Evolutionary conservation across 2,113 vertebrate genomes (phyloP), one percentile per base, ranked within the genome.

Genomic region (Archocentrus centrarchus): DNA sequence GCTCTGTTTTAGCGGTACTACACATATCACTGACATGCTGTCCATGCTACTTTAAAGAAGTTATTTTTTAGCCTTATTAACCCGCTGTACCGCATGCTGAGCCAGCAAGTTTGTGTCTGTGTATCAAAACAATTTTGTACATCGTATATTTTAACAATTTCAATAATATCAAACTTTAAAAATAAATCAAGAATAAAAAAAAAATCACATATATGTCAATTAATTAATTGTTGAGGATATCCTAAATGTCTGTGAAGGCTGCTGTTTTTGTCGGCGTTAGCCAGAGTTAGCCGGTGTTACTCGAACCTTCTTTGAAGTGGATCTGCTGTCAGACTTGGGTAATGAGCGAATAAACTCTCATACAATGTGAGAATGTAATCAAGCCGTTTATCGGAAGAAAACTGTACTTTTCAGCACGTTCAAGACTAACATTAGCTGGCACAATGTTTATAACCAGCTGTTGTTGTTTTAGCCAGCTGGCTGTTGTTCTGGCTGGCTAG

Each of bases 21-120:
- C 66, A 70, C 30, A 70, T 20, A 70, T 50, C 41, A 68, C 22
- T 68, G 64, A 47, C 41, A 70, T 70, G 47, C 14, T 50, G 44
- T 27, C 11, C 27, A 50, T 50, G 9, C 24, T 70, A 70, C 9
- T 13, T 70, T 53, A 50, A 5, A 1, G 66, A 30, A 70, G 44
- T 3, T 20, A 13, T 53, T 32, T 30, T 70, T 32, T 53, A 20
- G 66, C 24, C 24, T 32, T 70, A 53, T 68, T 68, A 68, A 30
- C 15, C 5, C 1, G 27, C 22, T 68, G 27, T 50, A 24, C 22
- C 5, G 0, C 3, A 0, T 50, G 22, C 15, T 41, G 11, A 47
- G 64, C 24, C 5, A 11, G 22, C 9, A 70, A 39, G 39, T 1
- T 50, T 50, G 41, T 70, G 24, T 30, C 41, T 70, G 64, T 30